phyloP scores from a whole-genome alignment of 64 coral and sea anemone genomes.

The Montipora efflorescens region DNA sequence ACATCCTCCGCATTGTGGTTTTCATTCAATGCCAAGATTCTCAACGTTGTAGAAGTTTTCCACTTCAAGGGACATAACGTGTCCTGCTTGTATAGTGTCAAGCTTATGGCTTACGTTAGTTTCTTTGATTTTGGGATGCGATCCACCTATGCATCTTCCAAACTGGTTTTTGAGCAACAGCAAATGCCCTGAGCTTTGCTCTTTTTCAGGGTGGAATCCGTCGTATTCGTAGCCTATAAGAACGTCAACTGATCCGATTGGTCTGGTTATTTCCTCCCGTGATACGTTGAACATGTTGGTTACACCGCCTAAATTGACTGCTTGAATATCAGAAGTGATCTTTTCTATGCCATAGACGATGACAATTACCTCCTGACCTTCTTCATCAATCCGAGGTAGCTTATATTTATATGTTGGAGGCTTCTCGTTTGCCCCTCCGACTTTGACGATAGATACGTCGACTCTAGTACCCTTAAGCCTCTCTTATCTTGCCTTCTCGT shows the following conservation, averaged over 20 bases:
- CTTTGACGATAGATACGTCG: constrained; percentile 16
- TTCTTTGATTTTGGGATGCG: too few relatives aligned
- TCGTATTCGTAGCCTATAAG: not conserved
- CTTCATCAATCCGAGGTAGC: constrained; percentile 13
- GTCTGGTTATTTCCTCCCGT: not conserved
- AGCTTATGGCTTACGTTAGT: too few relatives aligned
- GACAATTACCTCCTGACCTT: constrained; percentile 11
- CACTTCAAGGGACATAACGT: too few relatives aligned
- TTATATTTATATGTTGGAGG: not conserved
- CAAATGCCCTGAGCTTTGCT: not conserved
- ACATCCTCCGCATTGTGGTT: constrained; percentile 11
- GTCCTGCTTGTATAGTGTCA: too few relatives aligned
- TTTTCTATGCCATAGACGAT: too few relatives aligned
- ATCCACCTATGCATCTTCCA: not conserved
- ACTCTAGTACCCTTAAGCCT: constrained; percentile 26
- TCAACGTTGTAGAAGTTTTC: too few relatives aligned
- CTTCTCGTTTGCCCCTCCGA: constrained; percentile 35
- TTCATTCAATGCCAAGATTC: too few relatives aligned
- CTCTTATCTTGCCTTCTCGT: constrained; percentile 14
- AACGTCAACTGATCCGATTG: not conserved
- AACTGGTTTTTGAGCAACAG: constrained; percentile 30
- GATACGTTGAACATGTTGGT: too few relatives aligned
- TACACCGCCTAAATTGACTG: too few relatives aligned
- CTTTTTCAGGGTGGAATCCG: constrained; percentile 40
- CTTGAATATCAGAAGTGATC: too few relatives aligned